Conservation (phyloP, 2,888 invertebrate species). For the Epinotia bilunana region DNA sequence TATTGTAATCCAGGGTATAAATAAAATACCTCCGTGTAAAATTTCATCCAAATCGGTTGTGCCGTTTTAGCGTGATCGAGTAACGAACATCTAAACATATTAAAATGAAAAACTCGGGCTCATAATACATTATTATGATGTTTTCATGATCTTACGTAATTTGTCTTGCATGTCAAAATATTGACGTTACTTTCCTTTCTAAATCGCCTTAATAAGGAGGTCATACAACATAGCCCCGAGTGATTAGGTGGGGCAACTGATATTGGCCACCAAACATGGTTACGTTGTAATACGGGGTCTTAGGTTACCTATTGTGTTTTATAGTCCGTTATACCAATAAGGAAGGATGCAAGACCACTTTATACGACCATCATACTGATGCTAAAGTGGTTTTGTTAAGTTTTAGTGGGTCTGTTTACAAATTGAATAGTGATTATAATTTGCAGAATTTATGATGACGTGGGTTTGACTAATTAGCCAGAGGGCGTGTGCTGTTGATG, state of each 20-base stretch:
- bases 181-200: constrained; percentile 23
- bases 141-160: constrained; percentile 9
- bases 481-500: too few species aligned
- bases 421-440: background rate
- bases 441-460: too few species aligned
- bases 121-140: background rate
- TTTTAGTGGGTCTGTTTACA: background rate
- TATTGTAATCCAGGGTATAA: too few species aligned
- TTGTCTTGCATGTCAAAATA: constrained; percentile 18
- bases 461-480: too few species aligned
- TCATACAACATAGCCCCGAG: constrained; percentile 2
- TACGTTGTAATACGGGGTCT: constrained; percentile 29
- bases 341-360: constrained; percentile 13
- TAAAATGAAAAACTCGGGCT: background rate
- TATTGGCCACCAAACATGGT: constrained; percentile 31
- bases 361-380: background rate
- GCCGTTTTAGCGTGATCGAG: too few species aligned
- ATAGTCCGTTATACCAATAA: constrained; percentile 25
- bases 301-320: constrained; percentile 30
- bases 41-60: too few species aligned
- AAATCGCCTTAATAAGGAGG: constrained; percentile 10
- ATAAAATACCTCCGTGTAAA: too few species aligned
- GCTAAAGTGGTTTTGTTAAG: background rate
- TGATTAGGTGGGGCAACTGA: constrained; percentile 18
- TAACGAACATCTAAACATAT: background rate